Evolutionary conservation across 1,140 invertebrate genomes (phyloP).

Genomic region (Vollenhovia emeryi): DNA sequence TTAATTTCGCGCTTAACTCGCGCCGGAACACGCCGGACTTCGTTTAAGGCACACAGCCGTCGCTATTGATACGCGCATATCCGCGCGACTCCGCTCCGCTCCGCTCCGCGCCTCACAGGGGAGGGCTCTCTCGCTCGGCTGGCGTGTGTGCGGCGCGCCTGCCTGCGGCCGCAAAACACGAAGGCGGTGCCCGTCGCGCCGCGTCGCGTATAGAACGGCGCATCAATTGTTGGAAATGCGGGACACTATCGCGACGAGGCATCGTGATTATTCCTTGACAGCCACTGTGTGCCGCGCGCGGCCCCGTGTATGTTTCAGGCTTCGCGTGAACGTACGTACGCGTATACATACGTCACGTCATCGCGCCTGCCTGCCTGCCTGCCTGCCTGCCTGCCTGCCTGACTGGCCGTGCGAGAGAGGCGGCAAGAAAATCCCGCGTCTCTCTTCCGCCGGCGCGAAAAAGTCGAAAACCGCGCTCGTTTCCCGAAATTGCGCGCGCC

Average conservation of each 20-base stretch:
- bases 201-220: conserved; percentile 59
- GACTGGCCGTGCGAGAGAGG: not conserved
- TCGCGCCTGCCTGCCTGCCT: conserved; percentile 4
- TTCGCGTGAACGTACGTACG: conserved; percentile 41
- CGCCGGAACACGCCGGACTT: conserved; percentile 41
- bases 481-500: too few species aligned
- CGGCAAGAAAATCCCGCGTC: conserved; percentile 26
- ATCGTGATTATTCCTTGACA: conserved; percentile 76
- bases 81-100: too few species aligned
- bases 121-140: too few species aligned
- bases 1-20: conserved; percentile 58
- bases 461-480: too few species aligned
- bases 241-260: conserved; percentile 69
- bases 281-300: conserved; percentile 58
- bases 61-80: conserved; percentile 49
- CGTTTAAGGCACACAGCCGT: conserved; percentile 41
- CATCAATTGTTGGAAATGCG: conserved; percentile 74
- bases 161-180: conserved; percentile 50
- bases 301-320: conserved; percentile 23
- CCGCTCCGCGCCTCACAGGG: conserved; percentile 13
- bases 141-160: not conserved
- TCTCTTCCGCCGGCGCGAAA: not conserved
- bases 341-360: conserved; percentile 42
- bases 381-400: not conserved
- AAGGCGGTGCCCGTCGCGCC: conserved; percentile 62